phyloP scores from a whole-genome alignment of 2,888 invertebrate species.

The Watsonalla binaria region DNA sequence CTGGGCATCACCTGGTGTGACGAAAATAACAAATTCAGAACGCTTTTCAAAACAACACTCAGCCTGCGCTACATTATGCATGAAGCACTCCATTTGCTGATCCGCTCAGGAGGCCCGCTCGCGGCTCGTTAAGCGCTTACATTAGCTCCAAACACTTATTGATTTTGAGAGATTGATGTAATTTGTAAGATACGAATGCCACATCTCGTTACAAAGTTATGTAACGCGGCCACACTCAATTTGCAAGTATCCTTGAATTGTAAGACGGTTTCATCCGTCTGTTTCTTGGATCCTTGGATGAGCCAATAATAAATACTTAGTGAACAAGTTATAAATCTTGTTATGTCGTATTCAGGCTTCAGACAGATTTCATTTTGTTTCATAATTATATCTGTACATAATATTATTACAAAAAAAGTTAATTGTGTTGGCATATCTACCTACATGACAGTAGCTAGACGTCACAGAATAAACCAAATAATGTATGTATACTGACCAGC shows the following conservation, averaged over 20 bases:
- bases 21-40: slow-evolving; percentile 77
- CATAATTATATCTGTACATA: background rate
- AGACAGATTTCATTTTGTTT: background rate
- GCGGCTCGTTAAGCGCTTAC: slow-evolving; percentile 77
- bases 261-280: background rate
- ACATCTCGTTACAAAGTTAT: background rate
- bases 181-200: slow-evolving; percentile 45
- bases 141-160: slow-evolving; percentile 76
- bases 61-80: slow-evolving; percentile 75
- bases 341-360: background rate
- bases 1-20: slow-evolving; percentile 73
- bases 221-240: background rate
- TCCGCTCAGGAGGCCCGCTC: slow-evolving; percentile 75
- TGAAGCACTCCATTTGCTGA: slow-evolving; percentile 78
- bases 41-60: slow-evolving; percentile 78
- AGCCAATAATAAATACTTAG: slow-evolving; percentile 5
- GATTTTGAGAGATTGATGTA: slow-evolving; percentile 71
- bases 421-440: too few species aligned
- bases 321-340: background rate
- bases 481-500: too few species aligned
- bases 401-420: too few species aligned
- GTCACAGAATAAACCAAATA: too few species aligned
- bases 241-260: background rate
- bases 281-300: background rate
- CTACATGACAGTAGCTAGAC: too few species aligned